Conservation (phyloP, 2,113 vertebrate genomes). For the Entomyzon cyanotis region DNA sequence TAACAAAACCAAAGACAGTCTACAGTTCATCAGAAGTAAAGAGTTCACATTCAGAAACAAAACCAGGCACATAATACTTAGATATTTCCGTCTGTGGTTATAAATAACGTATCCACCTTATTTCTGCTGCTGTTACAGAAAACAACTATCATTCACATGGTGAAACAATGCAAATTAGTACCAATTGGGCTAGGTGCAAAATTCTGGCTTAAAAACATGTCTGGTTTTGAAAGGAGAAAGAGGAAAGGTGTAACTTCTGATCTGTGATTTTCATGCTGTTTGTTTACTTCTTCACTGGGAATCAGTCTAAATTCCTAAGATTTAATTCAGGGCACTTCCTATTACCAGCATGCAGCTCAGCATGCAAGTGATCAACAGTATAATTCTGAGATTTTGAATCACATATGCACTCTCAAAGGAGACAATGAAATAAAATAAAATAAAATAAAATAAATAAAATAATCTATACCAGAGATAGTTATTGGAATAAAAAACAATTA, state of each 20-base stretch:
- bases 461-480: neutral
- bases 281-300: constrained; percentile 34
- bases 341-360: constrained; percentile 31
- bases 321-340: constrained; percentile 37
- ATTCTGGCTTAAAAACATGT: neutral
- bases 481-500: neutral
- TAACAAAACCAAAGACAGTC: neutral
- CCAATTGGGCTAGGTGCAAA: neutral
- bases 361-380: constrained; percentile 12
- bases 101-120: neutral
- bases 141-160: neutral
- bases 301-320: constrained; percentile 35
- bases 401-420: neutral
- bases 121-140: neutral
- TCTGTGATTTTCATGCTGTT: neutral
- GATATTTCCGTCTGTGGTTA: neutral
- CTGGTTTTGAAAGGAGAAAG: neutral
- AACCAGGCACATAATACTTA: neutral
- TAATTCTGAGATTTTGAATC: neutral
- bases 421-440: neutral
- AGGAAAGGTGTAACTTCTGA: neutral
- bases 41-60: neutral
- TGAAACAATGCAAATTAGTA: neutral
- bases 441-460: neutral
- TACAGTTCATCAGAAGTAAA: neutral